Evolutionary conservation across 1,140 invertebrate genomes (phyloP).

Genomic region (Drosophila sucinea): DNA sequence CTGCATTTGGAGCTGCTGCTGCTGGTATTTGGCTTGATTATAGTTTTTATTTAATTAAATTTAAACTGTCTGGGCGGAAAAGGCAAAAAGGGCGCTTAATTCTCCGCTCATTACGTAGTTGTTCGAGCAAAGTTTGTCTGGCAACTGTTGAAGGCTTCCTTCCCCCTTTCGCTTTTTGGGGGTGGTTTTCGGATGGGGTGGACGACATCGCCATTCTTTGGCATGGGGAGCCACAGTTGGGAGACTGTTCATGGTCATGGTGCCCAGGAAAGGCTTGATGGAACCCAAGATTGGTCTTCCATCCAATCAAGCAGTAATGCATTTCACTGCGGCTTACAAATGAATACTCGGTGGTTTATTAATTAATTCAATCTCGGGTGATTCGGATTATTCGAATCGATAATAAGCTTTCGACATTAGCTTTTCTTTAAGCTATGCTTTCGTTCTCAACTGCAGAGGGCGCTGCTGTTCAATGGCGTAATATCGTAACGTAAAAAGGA

Average conservation of each 20-base stretch:
- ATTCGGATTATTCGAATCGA: background rate
- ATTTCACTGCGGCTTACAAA: background rate
- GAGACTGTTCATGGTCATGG: no score
- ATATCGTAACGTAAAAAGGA: background rate
- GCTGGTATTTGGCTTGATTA: background rate
- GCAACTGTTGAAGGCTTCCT: constrained; percentile 9
- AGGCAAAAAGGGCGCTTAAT: constrained; percentile 2
- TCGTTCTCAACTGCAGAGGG: background rate
- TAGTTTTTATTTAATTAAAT: constrained; percentile 4
- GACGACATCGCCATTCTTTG: background rate
- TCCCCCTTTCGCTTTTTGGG: background rate
- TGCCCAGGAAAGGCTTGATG: no score
- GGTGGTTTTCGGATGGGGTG: constrained; percentile 21
- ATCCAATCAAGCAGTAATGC: no score
- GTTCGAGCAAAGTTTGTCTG: constrained; percentile 4
- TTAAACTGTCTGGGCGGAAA: background rate
- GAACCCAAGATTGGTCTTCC: no score
- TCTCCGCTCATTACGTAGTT: constrained; percentile 10
- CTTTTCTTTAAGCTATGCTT: constrained; percentile 1
- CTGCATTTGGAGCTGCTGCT: background rate
- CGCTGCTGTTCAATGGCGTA: constrained; percentile 2
- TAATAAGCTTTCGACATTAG: background rate
- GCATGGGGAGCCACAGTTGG: no score
- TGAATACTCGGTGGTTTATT: background rate
- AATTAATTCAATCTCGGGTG: background rate